Evolutionary conservation across 2,113 vertebrate genomes (phyloP).

Genomic region (Dermatemys mawii): DNA sequence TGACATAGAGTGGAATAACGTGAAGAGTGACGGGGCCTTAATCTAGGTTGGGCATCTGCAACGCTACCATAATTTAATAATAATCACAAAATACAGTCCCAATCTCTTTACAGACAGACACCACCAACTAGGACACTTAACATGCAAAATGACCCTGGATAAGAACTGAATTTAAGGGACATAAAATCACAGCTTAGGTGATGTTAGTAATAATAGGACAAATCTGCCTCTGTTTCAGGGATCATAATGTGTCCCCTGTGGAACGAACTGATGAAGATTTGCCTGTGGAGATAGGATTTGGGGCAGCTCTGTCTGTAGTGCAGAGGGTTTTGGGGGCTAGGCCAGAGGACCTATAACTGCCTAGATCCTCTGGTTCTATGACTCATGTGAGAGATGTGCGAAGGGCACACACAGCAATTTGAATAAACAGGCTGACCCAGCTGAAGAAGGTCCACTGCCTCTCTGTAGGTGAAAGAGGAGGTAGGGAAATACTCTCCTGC

Average conservation of each 20-base stretch:
- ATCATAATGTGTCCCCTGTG: neutral
- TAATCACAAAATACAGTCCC: neutral
- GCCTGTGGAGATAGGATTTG: neutral
- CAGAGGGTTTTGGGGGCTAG: neutral
- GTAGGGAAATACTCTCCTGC: neutral
- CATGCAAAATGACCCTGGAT: neutral
- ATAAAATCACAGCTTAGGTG: neutral
- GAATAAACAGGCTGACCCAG: too few species aligned
- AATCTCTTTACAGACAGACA: conserved; percentile 1
- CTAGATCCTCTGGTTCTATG: neutral
- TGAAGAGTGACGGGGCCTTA: neutral
- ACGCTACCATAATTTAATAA: neutral
- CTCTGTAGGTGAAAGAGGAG: neutral
- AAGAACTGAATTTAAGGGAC: neutral
- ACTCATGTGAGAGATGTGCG: neutral
- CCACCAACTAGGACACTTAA: neutral
- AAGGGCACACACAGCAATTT: too few species aligned
- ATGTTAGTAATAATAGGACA: neutral
- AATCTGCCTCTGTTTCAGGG: neutral
- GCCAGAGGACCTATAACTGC: neutral
- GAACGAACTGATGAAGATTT: neutral
- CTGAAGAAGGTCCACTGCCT: too few species aligned
- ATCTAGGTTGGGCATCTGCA: neutral
- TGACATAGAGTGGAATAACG: neutral
- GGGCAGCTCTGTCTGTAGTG: neutral